A percentile compares a stretch with the other conserved stretches of the same genome.
These are phyloP conservation scores for Pocillopora meandrina DNA, from an alignment of 92 coral and sea anemone genomes.

Conservation along the genomic window DNA sequence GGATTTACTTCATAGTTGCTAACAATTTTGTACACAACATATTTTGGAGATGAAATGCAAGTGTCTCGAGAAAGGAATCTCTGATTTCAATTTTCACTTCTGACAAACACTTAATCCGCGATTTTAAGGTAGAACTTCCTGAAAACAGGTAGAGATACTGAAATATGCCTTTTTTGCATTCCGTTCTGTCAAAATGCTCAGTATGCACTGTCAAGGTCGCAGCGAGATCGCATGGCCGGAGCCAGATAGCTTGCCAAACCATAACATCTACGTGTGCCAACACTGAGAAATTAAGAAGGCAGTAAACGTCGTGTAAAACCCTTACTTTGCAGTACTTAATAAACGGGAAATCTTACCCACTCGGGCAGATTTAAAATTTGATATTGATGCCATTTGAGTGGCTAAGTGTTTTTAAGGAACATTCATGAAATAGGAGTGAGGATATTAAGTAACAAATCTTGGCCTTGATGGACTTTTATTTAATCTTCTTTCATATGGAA, in stretches of 20 bases:
- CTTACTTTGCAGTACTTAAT: conserved; percentile 2
- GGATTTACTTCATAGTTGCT: neutral
- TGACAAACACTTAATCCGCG: neutral
- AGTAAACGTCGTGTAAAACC: neutral
- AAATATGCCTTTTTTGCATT: neutral
- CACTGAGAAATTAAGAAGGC: neutral
- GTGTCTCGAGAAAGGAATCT: neutral
- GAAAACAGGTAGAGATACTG: neutral
- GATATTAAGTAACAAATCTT: neutral
- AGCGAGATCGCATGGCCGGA: neutral
- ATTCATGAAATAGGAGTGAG: neutral
- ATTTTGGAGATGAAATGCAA: conserved; percentile 3
- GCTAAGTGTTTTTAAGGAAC: neutral
- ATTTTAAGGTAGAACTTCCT: neutral
- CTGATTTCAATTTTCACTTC: neutral
- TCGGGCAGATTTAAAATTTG: neutral
- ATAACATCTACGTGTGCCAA: conserved; percentile 4
- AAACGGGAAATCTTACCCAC: conserved; percentile 6
- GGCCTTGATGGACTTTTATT: neutral
- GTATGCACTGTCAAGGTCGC: neutral
- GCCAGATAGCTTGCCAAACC: conserved; percentile 15
- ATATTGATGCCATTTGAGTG: neutral
- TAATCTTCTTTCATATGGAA: conserved; percentile 8
- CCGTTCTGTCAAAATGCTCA: neutral
- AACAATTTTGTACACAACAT: neutral